phyloP scores from a whole-genome alignment of 2,888 invertebrate species.

The Cremastobaeus sp. region DNA sequence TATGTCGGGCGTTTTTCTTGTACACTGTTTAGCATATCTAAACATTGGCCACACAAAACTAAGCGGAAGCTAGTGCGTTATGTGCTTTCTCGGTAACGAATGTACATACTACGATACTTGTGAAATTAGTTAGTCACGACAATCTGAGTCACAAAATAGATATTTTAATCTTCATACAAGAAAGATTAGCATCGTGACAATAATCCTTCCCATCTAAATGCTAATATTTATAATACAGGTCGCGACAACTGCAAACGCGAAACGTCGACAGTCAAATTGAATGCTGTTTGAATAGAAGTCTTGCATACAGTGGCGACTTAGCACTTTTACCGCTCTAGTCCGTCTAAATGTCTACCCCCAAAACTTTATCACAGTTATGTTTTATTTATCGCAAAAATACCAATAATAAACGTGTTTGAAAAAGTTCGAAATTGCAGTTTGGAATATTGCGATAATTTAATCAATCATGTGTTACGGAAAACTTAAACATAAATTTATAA shows the following conservation, averaged over 20 bases:
- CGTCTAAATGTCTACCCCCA: no score
- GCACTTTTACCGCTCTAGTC: no score
- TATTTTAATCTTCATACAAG: constrained; percentile 45
- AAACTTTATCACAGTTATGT: no score
- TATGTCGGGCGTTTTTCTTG: constrained; percentile 2
- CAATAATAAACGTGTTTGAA: no score
- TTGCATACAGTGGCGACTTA: no score
- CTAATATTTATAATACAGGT: constrained; percentile 44
- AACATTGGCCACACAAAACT: constrained; percentile 28
- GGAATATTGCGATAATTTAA: no score
- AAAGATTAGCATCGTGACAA: constrained; percentile 49
- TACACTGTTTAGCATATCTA: constrained; percentile 31
- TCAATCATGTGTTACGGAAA: no score
- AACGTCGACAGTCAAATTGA: constrained; percentile 12
- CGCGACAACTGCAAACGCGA: constrained; percentile 8
- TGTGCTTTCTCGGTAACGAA: no score
- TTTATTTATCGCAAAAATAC: no score
- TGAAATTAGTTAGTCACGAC: constrained; percentile 48
- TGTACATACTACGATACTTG: constrained; percentile 45
- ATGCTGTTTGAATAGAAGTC: constrained; percentile 14
- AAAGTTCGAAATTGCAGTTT: no score
- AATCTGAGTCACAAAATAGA: constrained; percentile 41
- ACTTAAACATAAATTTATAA: no score
- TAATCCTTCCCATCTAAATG: constrained; percentile 55
- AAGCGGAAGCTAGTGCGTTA: constrained; percentile 40